Base-by-base conservation (phyloP, 1,140 invertebrate genomes). In the Zaprionus ghesquierei region DNA sequence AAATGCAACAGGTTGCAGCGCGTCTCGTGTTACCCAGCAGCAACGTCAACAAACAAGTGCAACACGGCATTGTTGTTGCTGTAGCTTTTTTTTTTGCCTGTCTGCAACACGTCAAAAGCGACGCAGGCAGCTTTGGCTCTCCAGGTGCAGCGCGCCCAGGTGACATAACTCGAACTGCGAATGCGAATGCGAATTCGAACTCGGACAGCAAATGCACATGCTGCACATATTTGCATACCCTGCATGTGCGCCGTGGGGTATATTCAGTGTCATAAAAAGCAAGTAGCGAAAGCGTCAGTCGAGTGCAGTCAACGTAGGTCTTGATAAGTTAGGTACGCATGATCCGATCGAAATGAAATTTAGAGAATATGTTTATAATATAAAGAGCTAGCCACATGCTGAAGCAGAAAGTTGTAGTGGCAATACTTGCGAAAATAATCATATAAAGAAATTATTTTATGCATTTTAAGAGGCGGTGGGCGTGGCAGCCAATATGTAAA, bases 41-140 rank as follows among this genome's bases (percentile, higher is more conserved):
- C 25, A n/a, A 62, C 68, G 53, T 65, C 69, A 71, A 65, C 61
- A 69, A 62, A n/a, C 72, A 75, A 75, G 72, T 75, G 72, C 71
- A 69, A 50, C 64, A 41, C 25, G 46, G 41, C 54, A 68, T 64
- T 68, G 64, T 51, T 66, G 31, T 23, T 50, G 49, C 10, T 25
- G 9, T 49, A 49, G 35, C 35, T 46, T 46, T 46, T 35, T 35
- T 35, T 35, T 12, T 22, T 58, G 65, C 29, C 51, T 59, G 51
- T 66, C 62, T 59, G 69, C 69, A 71, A 53, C 62, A 65, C 63
- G 62, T 71, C 62, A 66, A 66, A 53, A 66, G 13, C 44, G 31
- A 50, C 25, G 62, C 33, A n/a, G n/a, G 6, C 31, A 18, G 38
- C 53, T 46, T 50, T 54, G 69, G 6, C 31, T 27, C 54, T 44